A percentile compares a stretch with the other conserved stretches of the same genome.
phyloP scores from a whole-genome alignment of 2,113 vertebrate species.

The Larimichthys crocea region DNA sequence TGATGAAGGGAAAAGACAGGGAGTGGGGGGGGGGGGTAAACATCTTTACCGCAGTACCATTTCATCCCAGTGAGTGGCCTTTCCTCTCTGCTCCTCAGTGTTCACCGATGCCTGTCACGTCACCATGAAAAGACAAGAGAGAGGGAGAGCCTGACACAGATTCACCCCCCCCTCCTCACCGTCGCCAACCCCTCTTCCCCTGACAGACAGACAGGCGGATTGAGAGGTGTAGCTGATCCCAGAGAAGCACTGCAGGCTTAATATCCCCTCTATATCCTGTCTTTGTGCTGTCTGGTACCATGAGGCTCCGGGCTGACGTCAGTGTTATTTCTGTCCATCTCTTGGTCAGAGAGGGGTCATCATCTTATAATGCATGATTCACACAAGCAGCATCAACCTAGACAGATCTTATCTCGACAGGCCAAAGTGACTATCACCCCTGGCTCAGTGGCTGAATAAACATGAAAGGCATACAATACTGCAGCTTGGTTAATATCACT shows the following conservation, averaged over 20 bases:
- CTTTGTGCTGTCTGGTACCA: slow-evolving; percentile 41
- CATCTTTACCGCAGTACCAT: slow-evolving; percentile 20
- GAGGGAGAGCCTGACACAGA: slow-evolving; percentile 61
- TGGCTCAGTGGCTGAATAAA: slow-evolving; percentile 50
- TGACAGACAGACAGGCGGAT: slow-evolving; percentile 50
- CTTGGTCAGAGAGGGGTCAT: slow-evolving; percentile 72
- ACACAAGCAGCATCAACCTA: slow-evolving; percentile 63
- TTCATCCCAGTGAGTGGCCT: slow-evolving; percentile 48
- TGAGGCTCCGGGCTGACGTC: slow-evolving; percentile 64
- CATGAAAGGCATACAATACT: slow-evolving; percentile 25
- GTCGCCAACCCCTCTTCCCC: neutral
- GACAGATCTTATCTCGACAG: slow-evolving; percentile 65
- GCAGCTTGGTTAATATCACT: slow-evolving; percentile 6
- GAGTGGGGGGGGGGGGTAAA: neutral
- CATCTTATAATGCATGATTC: slow-evolving; percentile 77
- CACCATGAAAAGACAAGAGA: slow-evolving; percentile 66
- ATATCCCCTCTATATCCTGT: slow-evolving; percentile 64
- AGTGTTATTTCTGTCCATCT: slow-evolving; percentile 78
- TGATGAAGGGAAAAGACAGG: neutral
- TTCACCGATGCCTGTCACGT: slow-evolving; percentile 73
- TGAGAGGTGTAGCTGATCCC: slow-evolving; percentile 76
- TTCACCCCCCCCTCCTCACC: slow-evolving; percentile 15
- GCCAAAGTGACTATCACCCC: slow-evolving; percentile 55
- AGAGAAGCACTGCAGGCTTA: slow-evolving; percentile 65
- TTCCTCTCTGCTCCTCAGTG: slow-evolving; percentile 50